Base-by-base conservation (phyloP, 1,140 invertebrate genomes). In the Pemphigus obesinymphae region DNA sequence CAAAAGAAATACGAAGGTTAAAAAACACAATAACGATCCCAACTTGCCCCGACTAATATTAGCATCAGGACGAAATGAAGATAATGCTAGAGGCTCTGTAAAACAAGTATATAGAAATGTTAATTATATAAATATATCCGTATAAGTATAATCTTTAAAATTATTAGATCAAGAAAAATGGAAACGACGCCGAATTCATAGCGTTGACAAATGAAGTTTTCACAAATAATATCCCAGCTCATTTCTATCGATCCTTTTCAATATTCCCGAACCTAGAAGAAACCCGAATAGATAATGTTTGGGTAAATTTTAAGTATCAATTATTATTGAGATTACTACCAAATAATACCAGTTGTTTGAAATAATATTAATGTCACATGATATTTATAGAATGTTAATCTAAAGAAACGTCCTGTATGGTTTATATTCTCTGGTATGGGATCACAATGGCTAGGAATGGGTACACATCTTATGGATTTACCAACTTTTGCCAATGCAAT, bases 391-490 rank as follows among this genome's bases (percentile, higher is more conserved):
- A 61, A 83, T 29, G 48, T 61, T 20, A 80, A 13, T 0, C 13
- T 17, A n/a, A 26, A 29, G 55, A 78, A 43, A 58, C 83, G 76
- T 29, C 83, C 83, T 1, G 20, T 82, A 2, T 82, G 83, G 83
- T 82, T 89, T 85, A 86, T 93, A 15, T 93, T 91, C 86, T 89
- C 91, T 78, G 91, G 92, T 31, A 91, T 92, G 91, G 91, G 91
- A 3, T 89, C 89, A 29, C 91, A 93, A 85, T 93, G 91, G 91
- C 85, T 86, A 84, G 89, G 89, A 83, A 93, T 92, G 91, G 91
- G 89, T 6, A 85, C 85, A 68, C 86, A 90, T 10, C 83, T 90
- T 6, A 90, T 95, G 89, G 85, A 88, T 83, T 85, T 95, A 29
- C 89, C 91, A 6, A 83, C 90, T 20, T 95, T 95, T 85, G 89